These are phyloP conservation scores for Anoplius nigerrimus DNA, from an alignment of 2,888 invertebrate genomes.

Conservation along the genomic window DNA sequence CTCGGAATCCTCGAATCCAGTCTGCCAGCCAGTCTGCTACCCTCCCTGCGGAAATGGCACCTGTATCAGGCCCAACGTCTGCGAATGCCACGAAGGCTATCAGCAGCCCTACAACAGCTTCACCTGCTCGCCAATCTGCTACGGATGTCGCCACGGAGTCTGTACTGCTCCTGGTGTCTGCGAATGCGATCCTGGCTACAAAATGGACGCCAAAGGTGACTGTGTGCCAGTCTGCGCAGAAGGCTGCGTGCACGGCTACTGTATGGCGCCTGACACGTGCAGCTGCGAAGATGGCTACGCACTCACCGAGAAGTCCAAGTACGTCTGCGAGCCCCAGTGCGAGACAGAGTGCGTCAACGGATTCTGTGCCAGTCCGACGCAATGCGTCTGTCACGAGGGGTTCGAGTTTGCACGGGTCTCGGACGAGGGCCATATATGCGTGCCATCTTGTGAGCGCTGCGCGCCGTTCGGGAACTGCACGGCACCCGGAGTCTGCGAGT, in stretches of 20 bases:
- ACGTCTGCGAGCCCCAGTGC: constrained; percentile 67
- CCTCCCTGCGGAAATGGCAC: constrained; percentile 61
- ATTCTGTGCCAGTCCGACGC: constrained; percentile 73
- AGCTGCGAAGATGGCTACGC: constrained; percentile 59
- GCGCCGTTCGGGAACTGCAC: constrained; percentile 58
- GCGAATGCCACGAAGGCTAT: constrained; percentile 80
- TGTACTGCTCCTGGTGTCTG: constrained; percentile 78
- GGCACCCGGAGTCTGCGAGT: constrained; percentile 57
- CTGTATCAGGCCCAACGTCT: constrained; percentile 77
- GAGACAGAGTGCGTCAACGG: constrained; percentile 74
- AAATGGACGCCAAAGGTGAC: constrained; percentile 16
- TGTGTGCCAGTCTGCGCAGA: constrained; percentile 72
- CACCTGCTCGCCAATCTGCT: constrained; percentile 65
- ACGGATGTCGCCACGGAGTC: constrained; percentile 62
- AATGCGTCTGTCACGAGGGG: constrained; percentile 71
- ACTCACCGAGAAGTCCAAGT: constrained; percentile 38
- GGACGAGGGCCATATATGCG: constrained; percentile 59
- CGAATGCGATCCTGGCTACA: constrained; percentile 78
- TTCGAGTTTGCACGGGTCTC: constrained; percentile 62
- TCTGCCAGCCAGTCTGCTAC: constrained; percentile 64
- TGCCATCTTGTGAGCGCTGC: constrained; percentile 68
- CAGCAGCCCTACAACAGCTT: too few species aligned
- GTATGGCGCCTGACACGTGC: constrained; percentile 54
- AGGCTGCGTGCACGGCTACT: constrained; percentile 59
- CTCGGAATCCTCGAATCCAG: too few species aligned